phyloP scores from a whole-genome alignment of 2,888 invertebrate species.

The Eristalinus aeneus region DNA sequence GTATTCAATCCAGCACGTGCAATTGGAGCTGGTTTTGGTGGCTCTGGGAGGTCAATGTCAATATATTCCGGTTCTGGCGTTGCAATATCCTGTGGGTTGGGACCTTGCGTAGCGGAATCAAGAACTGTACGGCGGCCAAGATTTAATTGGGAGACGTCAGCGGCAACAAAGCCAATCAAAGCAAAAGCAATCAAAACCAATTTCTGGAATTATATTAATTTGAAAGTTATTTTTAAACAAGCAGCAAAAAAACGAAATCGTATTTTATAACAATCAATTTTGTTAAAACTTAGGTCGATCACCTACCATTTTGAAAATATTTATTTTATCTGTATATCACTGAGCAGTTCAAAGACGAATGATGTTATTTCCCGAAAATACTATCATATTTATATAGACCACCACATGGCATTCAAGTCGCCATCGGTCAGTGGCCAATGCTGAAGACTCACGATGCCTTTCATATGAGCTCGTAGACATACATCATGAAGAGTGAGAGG shows the following conservation, averaged over 20 bases:
- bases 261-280: neutral
- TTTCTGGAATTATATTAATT: constrained; percentile 74
- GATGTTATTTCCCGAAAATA: constrained; percentile 78
- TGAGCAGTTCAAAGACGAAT: constrained; percentile 80
- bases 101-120: constrained; percentile 79
- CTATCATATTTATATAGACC: constrained; percentile 78
- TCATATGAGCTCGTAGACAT: constrained; percentile 37
- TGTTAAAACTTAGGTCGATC: constrained; percentile 42
- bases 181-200: constrained; percentile 75
- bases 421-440: constrained; percentile 52
- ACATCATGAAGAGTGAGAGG: constrained; percentile 44
- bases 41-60: constrained; percentile 78
- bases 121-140: constrained; percentile 73
- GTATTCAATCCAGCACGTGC: constrained; percentile 58
- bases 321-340: constrained; percentile 74
- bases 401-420: constrained; percentile 54
- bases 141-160: constrained; percentile 57
- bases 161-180: constrained; percentile 75
- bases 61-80: constrained; percentile 80
- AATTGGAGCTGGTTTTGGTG: constrained; percentile 72
- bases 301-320: constrained; percentile 66
- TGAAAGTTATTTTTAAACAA: neutral
- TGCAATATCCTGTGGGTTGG: constrained; percentile 80
- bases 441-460: constrained; percentile 57
- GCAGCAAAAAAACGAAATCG: neutral